phyloP scores from a whole-genome alignment of 2,888 invertebrate genomes.

The Nephrotoma guestfalica region DNA sequence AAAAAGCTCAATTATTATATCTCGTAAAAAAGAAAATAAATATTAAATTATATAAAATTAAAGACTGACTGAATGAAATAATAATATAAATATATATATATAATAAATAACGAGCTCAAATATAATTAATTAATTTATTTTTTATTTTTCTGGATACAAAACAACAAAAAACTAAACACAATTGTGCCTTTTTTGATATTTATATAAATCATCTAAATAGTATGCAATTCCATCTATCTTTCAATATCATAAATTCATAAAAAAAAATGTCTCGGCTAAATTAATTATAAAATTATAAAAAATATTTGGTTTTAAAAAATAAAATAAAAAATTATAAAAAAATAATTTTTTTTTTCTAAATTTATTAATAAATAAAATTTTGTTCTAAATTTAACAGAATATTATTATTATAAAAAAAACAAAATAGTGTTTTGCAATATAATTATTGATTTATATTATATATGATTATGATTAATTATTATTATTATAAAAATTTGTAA shows the following conservation, averaged over 20 bases:
- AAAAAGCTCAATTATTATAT: background rate
- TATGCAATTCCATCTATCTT: background rate
- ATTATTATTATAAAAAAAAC: background rate
- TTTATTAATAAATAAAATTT: background rate
- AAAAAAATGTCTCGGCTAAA: background rate
- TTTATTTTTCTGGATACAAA: background rate
- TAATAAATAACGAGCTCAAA: background rate
- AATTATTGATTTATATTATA: background rate
- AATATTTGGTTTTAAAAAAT: background rate
- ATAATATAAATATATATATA: background rate
- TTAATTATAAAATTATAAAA: background rate
- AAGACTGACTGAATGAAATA: background rate
- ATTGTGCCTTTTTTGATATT: background rate
- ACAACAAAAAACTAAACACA: background rate
- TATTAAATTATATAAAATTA: background rate
- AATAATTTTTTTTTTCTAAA: background rate
- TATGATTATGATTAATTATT: background rate
- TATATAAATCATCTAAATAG: background rate
- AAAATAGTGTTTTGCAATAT: background rate
- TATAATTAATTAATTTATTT: background rate
- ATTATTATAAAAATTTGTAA: background rate
- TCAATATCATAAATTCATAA: background rate
- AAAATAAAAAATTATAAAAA: background rate
- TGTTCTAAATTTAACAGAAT: background rate
- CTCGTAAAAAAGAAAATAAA: background rate